These are phyloP conservation scores for Meriones unguiculatus DNA, from an alignment of 2,113 vertebrate species.

Conservation along the genomic window DNA sequence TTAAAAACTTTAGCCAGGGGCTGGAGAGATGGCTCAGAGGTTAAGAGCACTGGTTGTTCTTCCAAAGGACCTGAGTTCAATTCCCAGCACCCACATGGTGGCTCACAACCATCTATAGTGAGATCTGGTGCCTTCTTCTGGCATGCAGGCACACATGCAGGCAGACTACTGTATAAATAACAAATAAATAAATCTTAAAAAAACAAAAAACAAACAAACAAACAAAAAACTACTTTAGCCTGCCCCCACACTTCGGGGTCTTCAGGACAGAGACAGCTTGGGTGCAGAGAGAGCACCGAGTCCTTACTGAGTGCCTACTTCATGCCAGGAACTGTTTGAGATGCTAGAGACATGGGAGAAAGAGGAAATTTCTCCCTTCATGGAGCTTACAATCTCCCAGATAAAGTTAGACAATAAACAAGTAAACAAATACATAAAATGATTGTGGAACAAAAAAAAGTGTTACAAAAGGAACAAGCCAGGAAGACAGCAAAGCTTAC, in stretches of 20 bases:
- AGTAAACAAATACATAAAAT: background rate
- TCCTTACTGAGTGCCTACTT: background rate
- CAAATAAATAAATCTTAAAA: no score
- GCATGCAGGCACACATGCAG: no score
- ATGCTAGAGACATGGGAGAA: background rate
- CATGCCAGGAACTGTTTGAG: background rate
- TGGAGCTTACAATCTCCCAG: background rate
- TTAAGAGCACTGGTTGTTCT: no score
- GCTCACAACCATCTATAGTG: no score
- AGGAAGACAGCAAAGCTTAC: background rate
- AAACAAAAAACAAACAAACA: no score
- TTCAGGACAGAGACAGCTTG: background rate
- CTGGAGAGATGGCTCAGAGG: no score
- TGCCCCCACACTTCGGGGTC: background rate
- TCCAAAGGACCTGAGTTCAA: no score
- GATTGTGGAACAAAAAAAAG: background rate
- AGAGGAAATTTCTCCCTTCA: background rate
- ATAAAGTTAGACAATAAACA: background rate
- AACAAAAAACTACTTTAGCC: background rate
- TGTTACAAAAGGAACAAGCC: background rate
- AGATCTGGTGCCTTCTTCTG: no score
- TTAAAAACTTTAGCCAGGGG: background rate
- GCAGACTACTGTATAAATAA: no score
- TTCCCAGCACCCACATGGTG: no score
- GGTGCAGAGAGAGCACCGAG: background rate